A percentile compares a stretch with the other conserved stretches of the same genome.
phyloP scores from a whole-genome alignment of 1,140 invertebrate species.

The Uloborus diversus region DNA sequence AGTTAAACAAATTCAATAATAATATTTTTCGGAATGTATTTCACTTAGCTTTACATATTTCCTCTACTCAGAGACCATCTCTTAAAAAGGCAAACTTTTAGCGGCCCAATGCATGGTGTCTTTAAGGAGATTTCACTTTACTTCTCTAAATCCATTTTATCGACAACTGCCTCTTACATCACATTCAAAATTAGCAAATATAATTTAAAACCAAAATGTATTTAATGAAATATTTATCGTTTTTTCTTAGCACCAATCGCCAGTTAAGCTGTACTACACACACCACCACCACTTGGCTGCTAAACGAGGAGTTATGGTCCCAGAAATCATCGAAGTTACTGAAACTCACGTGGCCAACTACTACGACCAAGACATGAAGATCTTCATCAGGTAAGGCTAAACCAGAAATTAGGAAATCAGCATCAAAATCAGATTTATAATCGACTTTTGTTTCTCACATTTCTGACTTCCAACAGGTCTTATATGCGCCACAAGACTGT shows the following conservation, averaged over 20 bases:
- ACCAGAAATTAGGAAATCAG: background rate
- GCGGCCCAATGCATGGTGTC: too few species aligned
- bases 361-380: constrained; percentile 31
- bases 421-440: background rate
- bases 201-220: background rate
- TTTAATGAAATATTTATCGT: background rate
- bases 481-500: background rate
- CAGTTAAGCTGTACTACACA: background rate
- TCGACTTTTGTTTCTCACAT: background rate
- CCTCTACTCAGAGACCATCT: too few species aligned
- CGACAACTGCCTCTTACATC: background rate
- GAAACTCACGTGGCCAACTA: constrained; percentile 28
- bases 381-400: constrained; percentile 5
- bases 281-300: constrained; percentile 1
- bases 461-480: background rate
- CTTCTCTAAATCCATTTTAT: background rate
- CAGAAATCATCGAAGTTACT: background rate
- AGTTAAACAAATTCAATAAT: too few species aligned
- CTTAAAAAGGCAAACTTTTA: too few species aligned
- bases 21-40: too few species aligned
- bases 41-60: too few species aligned
- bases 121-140: background rate
- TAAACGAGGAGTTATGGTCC: background rate
- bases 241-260: constrained; percentile 21
- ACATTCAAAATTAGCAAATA: background rate